These are phyloP conservation scores for Typhlichthys eigenmanni DNA, from an alignment of 2,797 vertebrate genomes.

Conservation along the genomic window DNA sequence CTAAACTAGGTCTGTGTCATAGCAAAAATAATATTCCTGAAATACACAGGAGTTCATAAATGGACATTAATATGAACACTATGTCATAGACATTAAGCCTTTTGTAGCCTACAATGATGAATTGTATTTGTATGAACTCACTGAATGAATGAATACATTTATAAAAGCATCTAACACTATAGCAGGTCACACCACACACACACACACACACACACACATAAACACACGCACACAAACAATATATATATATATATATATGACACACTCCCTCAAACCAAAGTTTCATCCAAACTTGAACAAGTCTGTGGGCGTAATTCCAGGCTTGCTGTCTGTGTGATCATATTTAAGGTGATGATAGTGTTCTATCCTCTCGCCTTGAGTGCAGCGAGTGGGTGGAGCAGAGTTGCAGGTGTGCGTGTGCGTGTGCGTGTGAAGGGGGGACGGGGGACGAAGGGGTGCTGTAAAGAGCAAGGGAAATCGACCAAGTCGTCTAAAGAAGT, in stretches of 20 bases:
- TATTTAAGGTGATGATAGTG: conserved; percentile 29
- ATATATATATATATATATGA: conserved; percentile 10
- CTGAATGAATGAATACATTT: neutral
- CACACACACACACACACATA: neutral
- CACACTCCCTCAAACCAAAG: conserved; percentile 9
- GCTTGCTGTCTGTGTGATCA: conserved; percentile 1
- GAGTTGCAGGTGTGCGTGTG: neutral
- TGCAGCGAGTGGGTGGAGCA: conserved; percentile 25
- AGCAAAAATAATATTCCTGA: neutral
- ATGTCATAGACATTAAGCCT: too few species aligned
- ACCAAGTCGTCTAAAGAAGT: conserved; percentile 17
- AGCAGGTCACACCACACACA: neutral
- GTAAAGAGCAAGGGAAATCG: neutral
- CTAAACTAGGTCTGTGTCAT: conserved; percentile 20
- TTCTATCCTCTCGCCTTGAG: conserved; percentile 14
- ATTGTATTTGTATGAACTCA: too few species aligned
- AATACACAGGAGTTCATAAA: too few species aligned
- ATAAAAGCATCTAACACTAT: neutral
- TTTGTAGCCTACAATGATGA: too few species aligned
- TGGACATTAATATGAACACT: too few species aligned
- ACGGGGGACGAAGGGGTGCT: neutral
- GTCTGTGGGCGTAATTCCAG: conserved; percentile 23
- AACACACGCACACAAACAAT: neutral
- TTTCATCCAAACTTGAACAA: conserved; percentile 12
- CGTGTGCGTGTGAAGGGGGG: conserved; percentile 7